These are phyloP conservation scores for Centropristis striata DNA, from an alignment of 2,113 vertebrate genomes.

Conservation along the genomic window DNA sequence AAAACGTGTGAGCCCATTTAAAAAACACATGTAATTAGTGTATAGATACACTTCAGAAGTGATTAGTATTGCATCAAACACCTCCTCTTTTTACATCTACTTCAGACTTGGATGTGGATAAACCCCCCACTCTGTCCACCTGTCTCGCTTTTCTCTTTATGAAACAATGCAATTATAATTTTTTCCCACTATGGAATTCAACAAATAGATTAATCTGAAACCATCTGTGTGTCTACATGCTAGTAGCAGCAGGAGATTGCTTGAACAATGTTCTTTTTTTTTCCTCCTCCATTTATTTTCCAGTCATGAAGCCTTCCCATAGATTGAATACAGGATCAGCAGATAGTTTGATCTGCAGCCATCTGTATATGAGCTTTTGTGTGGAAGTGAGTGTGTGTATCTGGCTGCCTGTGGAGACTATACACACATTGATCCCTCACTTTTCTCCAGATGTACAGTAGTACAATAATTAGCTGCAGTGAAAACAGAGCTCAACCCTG, in stretches of 20 bases:
- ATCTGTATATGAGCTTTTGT: slow-evolving; percentile 41
- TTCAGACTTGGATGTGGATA: slow-evolving; percentile 16
- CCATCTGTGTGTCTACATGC: slow-evolving; percentile 49
- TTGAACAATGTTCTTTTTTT: slow-evolving; percentile 15
- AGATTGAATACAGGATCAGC: slow-evolving; percentile 39
- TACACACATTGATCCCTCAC: slow-evolving; percentile 39
- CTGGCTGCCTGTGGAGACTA: slow-evolving; percentile 27
- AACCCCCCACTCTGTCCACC: slow-evolving; percentile 1
- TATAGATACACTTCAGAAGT: neutral
- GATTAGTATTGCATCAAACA: slow-evolving; percentile 9
- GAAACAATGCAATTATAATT: slow-evolving; percentile 45
- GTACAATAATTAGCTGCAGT: slow-evolving; percentile 53
- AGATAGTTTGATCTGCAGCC: slow-evolving; percentile 51
- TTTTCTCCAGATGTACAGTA: slow-evolving; percentile 56
- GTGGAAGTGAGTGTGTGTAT: slow-evolving; percentile 17
- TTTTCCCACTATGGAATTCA: slow-evolving; percentile 45
- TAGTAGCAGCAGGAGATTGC: slow-evolving; percentile 24
- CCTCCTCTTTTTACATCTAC: slow-evolving; percentile 4
- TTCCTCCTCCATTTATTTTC: slow-evolving; percentile 23
- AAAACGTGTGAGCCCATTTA: slow-evolving; percentile 1
- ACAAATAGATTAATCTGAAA: slow-evolving; percentile 58
- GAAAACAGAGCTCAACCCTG: slow-evolving; percentile 36
- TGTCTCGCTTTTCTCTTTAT: slow-evolving; percentile 15
- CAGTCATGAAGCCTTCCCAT: slow-evolving; percentile 38
- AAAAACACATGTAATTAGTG: slow-evolving; percentile 1